Conservation (phyloP, 2,888 invertebrate genomes). For the Ophion slaviceki region DNA sequence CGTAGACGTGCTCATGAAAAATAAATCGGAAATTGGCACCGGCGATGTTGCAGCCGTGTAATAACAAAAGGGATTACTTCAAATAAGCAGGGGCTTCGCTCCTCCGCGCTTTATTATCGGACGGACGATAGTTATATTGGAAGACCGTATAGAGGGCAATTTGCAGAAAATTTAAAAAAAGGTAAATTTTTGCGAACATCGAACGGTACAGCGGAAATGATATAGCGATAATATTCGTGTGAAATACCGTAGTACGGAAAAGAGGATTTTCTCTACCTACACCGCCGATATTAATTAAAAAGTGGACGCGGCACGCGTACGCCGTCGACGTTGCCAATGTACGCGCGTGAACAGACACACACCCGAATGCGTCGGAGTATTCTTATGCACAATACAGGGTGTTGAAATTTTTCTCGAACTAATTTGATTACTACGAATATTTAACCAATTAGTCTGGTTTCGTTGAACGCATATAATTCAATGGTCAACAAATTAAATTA, state of each 20-base stretch:
- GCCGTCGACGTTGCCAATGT: conserved; percentile 12
- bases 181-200: conserved; percentile 4
- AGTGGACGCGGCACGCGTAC: conserved; percentile 34
- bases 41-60: not conserved
- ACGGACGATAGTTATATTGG: not conserved
- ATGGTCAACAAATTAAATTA: too few species aligned
- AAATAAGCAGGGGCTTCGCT: conserved; percentile 2
- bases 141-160: too few species aligned
- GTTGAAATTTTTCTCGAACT: not conserved
- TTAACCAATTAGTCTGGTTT: not conserved
- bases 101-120: too few species aligned
- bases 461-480: not conserved
- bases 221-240: conserved; percentile 11
- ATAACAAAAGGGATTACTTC: conserved; percentile 18
- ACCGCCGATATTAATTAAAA: conserved; percentile 63
- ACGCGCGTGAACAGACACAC: not conserved
- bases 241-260: not conserved
- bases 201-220: not conserved
- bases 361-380: not conserved
- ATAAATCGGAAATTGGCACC: too few species aligned
- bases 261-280: conserved; percentile 12
- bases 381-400: conserved; percentile 9
- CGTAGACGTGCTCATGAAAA: too few species aligned
- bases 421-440: not conserved
- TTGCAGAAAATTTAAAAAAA: too few species aligned